Percentiles rank a stretch among this genome's conserved stretches.
Evolutionary conservation across 2,797 vertebrate genomes (phyloP).

Genomic region (Loris lydekkerianus): DNA sequence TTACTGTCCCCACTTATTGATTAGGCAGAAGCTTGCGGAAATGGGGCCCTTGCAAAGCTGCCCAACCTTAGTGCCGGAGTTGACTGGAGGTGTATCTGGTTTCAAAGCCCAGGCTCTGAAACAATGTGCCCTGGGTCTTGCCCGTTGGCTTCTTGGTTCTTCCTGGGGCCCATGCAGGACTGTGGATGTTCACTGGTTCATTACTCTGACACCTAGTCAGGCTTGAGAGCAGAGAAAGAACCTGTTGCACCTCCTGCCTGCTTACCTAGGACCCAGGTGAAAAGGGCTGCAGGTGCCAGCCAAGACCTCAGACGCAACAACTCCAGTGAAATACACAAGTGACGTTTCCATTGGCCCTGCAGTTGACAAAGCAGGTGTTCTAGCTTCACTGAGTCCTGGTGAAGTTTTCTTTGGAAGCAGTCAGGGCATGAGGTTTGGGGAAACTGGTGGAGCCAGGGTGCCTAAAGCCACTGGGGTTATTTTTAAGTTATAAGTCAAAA

Average conservation of each 20-base stretch:
- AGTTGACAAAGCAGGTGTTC: constrained; percentile 71
- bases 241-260: neutral
- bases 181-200: neutral
- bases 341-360: fast-evolving
- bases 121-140: fast-evolving
- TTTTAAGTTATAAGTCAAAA: neutral
- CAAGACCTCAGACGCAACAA: neutral
- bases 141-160: neutral
- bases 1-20: too few species aligned
- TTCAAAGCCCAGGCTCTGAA: neutral
- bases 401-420: constrained; percentile 36
- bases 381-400: neutral
- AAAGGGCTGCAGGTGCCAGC: neutral
- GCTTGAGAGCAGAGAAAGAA: neutral
- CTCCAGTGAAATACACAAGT: neutral
- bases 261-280: neutral
- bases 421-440: neutral
- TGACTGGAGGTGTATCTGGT: too few species aligned
- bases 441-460: constrained; percentile 7
- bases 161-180: fast-evolving
- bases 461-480: neutral
- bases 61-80: too few species aligned
- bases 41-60: fast-evolving
- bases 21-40: neutral
- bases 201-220: neutral